phyloP scores from a whole-genome alignment of 1,140 invertebrate species.

The Cryptotermes secundus region DNA sequence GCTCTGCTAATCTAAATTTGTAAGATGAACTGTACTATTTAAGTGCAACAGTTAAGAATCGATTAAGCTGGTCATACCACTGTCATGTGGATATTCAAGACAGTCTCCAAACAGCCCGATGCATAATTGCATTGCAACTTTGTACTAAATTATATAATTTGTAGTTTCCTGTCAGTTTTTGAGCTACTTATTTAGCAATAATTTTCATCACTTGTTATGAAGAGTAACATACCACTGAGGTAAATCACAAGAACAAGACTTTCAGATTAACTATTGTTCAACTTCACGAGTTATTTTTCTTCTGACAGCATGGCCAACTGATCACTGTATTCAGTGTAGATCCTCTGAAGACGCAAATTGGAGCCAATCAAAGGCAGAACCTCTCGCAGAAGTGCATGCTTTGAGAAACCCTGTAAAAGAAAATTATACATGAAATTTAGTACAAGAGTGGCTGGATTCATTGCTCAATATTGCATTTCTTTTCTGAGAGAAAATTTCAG shows the following conservation, averaged over 20 bases:
- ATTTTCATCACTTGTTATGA: not conserved
- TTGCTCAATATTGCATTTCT: too few relatives aligned
- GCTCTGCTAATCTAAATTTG: not conserved
- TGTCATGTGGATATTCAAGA: too few relatives aligned
- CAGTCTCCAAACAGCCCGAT: too few relatives aligned
- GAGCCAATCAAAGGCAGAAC: constrained; percentile 28
- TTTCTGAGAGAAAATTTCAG: too few relatives aligned
- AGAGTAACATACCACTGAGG: not conserved
- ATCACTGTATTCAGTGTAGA: constrained; percentile 36
- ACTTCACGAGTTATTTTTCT: not conserved
- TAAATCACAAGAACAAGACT: not conserved
- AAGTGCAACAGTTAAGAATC: not conserved
- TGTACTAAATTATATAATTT: too few relatives aligned
- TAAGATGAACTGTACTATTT: not conserved
- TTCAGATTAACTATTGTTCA: not conserved
- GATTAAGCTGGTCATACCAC: not conserved
- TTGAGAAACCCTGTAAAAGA: constrained; percentile 26
- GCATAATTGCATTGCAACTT: too few relatives aligned
- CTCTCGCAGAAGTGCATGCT: constrained; percentile 32
- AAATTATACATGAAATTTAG: not conserved
- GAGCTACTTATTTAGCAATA: not conserved
- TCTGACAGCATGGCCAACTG: constrained; percentile 28
- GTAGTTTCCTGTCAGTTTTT: not conserved
- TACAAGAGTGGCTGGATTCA: too few relatives aligned
- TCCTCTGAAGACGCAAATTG: constrained; percentile 32